Evolutionary conservation across 2,113 vertebrate species (phyloP).

Genomic region (Indicator indicator): DNA sequence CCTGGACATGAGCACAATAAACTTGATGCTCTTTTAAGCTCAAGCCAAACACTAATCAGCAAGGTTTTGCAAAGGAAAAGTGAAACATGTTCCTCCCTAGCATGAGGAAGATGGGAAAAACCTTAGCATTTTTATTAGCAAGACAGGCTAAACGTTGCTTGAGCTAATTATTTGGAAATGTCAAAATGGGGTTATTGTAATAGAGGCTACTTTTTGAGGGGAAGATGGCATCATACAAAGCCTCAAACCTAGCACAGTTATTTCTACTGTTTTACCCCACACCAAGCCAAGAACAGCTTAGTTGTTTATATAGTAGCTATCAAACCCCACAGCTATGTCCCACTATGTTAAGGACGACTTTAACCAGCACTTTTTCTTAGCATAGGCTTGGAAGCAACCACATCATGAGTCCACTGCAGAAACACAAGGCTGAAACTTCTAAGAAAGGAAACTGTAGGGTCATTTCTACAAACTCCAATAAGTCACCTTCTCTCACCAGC

Average conservation of each 20-base stretch:
- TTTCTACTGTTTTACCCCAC: background rate
- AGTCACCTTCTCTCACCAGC: background rate
- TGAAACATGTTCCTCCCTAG: background rate
- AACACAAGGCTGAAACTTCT: background rate
- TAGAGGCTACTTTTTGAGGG: background rate
- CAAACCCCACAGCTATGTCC: background rate
- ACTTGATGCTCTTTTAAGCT: background rate
- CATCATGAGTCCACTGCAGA: background rate
- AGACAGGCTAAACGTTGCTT: background rate
- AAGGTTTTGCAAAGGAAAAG: background rate
- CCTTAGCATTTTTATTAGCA: background rate
- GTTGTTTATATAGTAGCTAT: background rate
- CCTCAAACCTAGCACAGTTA: background rate
- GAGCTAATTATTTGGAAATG: background rate
- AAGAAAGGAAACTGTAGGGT: background rate
- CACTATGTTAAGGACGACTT: background rate
- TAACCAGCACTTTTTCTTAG: background rate
- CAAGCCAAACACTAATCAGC: background rate
- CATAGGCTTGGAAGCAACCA: background rate
- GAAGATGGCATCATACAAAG: background rate
- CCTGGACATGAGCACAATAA: background rate
- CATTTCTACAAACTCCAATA: background rate
- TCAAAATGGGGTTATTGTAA: background rate
- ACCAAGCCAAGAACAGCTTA: background rate
- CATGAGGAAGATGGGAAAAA: background rate